Conservation (phyloP, 2,888 invertebrate genomes). For the Didymodactylos carnosus region DNA sequence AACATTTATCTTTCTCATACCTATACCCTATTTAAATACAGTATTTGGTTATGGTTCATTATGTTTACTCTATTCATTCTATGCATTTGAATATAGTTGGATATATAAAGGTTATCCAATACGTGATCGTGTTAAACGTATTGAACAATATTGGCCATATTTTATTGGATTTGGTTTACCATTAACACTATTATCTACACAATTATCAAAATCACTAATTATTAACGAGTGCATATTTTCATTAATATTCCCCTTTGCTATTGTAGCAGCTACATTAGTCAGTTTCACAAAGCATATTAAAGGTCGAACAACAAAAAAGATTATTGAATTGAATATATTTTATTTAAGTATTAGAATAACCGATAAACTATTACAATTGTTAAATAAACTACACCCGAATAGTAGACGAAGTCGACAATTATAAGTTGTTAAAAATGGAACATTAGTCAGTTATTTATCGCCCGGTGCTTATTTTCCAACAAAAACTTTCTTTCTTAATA, state of each 20-base stretch:
- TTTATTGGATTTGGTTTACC: conserved; percentile 87
- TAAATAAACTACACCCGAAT: no score
- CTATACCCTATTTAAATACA: background rate
- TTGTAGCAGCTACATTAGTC: conserved; percentile 30
- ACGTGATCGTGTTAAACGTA: conserved; percentile 55
- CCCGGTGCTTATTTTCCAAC: no score
- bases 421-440: no score
- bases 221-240: conserved; percentile 76
- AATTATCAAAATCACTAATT: conserved; percentile 38
- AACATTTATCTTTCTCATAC: conserved; percentile 16
- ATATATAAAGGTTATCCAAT: conserved; percentile 56
- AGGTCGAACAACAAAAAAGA: background rate
- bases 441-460: no score
- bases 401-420: no score
- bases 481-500: no score
- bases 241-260: conserved; percentile 72
- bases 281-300: background rate
- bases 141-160: conserved; percentile 87
- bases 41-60: conserved; percentile 43
- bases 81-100: conserved; percentile 97
- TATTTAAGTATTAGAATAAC: background rate
- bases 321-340: background rate
- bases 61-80: conserved; percentile 69
- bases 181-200: conserved; percentile 59
- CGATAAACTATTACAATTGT: no score